Evolutionary conservation across 2,797 vertebrate species (phyloP).

Genomic region (Arnoldichthys spilopterus): DNA sequence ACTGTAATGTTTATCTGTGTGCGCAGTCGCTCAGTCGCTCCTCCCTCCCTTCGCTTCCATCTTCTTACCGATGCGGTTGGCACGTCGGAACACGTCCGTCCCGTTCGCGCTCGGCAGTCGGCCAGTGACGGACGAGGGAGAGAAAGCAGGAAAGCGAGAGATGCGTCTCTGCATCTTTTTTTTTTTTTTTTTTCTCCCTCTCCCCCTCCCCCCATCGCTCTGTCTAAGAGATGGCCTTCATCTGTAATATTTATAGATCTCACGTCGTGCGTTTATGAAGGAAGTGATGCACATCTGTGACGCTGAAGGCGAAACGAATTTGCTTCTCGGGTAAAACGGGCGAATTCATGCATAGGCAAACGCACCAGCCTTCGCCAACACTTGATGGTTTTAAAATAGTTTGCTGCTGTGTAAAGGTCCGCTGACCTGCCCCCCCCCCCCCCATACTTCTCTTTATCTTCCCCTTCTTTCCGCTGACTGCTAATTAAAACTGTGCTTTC

Average conservation of each 20-base stretch:
- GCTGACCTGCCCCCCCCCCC: neutral
- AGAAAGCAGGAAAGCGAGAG: conserved; percentile 9
- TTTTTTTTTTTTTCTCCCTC: too few species aligned
- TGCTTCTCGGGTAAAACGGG: conserved; percentile 13
- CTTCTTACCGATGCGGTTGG: neutral
- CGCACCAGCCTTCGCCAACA: conserved; percentile 53
- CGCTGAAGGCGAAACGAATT: neutral
- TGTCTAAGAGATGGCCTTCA: conserved; percentile 6
- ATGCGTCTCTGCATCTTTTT: conserved; percentile 16
- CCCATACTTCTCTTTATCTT: neutral
- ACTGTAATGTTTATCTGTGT: too few species aligned
- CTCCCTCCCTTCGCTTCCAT: neutral
- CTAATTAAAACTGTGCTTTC: neutral
- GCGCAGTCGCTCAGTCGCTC: neutral
- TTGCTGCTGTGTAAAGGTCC: neutral
- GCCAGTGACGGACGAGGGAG: neutral
- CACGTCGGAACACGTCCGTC: neutral
- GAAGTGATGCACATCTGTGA: conserved; percentile 20
- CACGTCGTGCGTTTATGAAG: conserved; percentile 19
- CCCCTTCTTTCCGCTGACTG: neutral
- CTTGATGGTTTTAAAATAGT: conserved; percentile 55
- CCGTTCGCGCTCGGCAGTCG: neutral
- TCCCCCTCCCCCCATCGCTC: neutral
- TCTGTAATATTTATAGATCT: conserved; percentile 42
- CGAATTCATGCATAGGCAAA: conserved; percentile 60